phyloP scores from a whole-genome alignment of 2,888 invertebrate genomes.

The Fabriciana adippe region DNA sequence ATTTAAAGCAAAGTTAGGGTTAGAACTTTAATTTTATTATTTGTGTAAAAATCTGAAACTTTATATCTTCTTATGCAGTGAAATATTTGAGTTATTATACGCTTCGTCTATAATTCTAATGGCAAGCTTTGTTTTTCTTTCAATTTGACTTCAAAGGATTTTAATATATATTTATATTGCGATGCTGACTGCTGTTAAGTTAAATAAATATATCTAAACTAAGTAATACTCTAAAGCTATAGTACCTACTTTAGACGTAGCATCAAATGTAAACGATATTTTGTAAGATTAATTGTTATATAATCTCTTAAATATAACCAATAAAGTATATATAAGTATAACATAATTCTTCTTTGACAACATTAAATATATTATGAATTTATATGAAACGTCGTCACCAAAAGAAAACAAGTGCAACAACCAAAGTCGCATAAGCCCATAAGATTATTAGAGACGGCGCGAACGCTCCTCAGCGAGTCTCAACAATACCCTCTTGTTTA shows the following conservation, averaged over 20 bases:
- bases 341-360: too few relatives aligned
- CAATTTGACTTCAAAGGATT: background rate
- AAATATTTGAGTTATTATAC: too few relatives aligned
- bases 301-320: too few relatives aligned
- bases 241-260: too few relatives aligned
- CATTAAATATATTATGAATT: background rate
- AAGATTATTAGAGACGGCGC: conserved; percentile 35
- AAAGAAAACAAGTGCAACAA: conserved; percentile 1
- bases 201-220: background rate
- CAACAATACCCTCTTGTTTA: conserved; percentile 72
- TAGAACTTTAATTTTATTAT: conserved; percentile 7
- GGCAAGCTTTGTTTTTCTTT: background rate
- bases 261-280: too few relatives aligned
- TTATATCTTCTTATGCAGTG: background rate
- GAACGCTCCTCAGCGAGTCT: conserved; percentile 49
- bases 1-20: conserved; percentile 11
- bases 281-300: too few relatives aligned
- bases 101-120: background rate
- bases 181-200: background rate
- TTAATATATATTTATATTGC: background rate
- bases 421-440: conserved; percentile 19
- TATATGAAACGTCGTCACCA: background rate
- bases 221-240: too few relatives aligned
- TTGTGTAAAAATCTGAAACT: background rate
- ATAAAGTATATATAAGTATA: too few relatives aligned